These are phyloP conservation scores for Danio jaintianensis DNA, from an alignment of 2,797 vertebrate species.

Conservation along the genomic window DNA sequence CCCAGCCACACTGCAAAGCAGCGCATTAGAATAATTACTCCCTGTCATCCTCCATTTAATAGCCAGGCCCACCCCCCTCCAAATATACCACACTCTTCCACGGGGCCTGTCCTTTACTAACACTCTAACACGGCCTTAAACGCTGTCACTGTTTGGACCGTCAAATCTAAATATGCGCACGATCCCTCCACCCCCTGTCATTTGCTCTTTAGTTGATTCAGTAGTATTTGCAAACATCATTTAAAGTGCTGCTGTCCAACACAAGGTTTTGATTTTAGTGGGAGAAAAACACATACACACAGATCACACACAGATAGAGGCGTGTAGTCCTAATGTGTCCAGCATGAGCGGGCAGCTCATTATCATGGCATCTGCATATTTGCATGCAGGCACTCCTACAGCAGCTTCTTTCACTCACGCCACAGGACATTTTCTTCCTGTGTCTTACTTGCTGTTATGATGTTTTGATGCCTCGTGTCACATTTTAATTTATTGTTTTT, in stretches of 20 bases:
- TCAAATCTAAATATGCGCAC: constrained; percentile 33
- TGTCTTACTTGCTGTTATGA: not conserved
- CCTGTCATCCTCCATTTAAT: constrained; percentile 79
- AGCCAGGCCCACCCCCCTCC: constrained; percentile 59
- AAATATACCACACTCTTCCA: constrained; percentile 27
- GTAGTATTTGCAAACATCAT: constrained; percentile 49
- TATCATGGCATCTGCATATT: constrained; percentile 58
- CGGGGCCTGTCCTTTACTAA: constrained; percentile 50
- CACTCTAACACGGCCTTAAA: constrained; percentile 46
- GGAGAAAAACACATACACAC: constrained; percentile 10
- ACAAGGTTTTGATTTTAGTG: constrained; percentile 38
- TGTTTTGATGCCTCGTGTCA: not conserved
- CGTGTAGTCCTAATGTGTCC: constrained; percentile 43
- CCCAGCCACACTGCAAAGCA: constrained; percentile 68
- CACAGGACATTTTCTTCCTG: not conserved
- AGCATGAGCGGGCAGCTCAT: constrained; percentile 44
- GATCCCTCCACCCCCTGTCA: constrained; percentile 52
- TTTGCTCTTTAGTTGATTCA: constrained; percentile 50
- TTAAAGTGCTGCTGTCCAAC: constrained; percentile 20
- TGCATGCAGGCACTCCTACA: constrained; percentile 41
- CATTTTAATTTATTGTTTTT: not conserved
- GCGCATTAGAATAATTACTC: constrained; percentile 80
- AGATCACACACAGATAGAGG: constrained; percentile 31
- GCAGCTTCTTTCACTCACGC: not conserved
- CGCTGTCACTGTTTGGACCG: constrained; percentile 66